Evolutionary conservation across 2,113 vertebrate species (phyloP).

Genomic region (Holacanthus passer): DNA sequence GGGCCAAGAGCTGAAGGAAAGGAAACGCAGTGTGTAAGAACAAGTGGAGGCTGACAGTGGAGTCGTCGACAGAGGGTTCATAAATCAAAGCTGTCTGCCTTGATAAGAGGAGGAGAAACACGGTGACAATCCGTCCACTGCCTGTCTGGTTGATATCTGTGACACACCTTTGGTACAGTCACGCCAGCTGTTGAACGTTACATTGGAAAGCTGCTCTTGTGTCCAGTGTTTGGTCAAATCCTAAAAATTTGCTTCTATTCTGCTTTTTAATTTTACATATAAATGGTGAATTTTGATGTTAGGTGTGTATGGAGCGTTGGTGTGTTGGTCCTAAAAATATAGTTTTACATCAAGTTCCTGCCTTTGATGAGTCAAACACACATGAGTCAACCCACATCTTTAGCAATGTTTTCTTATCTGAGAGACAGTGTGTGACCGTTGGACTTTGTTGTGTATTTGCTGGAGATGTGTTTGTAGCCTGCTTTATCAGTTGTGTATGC

Average conservation of each 20-base stretch:
- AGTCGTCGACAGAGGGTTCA: not conserved
- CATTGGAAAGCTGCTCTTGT: not conserved
- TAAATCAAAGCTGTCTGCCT: slow-evolving; percentile 28
- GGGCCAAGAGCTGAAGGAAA: slow-evolving; percentile 29
- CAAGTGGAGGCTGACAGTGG: slow-evolving; percentile 2
- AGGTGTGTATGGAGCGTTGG: not conserved
- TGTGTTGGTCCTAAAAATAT: too few relatives aligned
- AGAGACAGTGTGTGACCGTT: slow-evolving; percentile 49
- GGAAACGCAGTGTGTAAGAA: slow-evolving; percentile 7
- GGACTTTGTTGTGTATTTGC: slow-evolving; percentile 63
- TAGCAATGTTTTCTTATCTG: slow-evolving; percentile 54
- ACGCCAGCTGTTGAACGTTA: not conserved
- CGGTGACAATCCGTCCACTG: not conserved
- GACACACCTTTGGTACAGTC: not conserved
- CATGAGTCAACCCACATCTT: not conserved
- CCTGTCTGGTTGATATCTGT: slow-evolving; percentile 6
- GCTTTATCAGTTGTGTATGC: slow-evolving; percentile 26
- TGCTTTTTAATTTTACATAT: not conserved
- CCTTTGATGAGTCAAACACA: slow-evolving; percentile 1
- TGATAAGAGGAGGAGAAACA: slow-evolving; percentile 19
- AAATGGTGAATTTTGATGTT: not conserved
- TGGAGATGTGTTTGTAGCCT: slow-evolving; percentile 4
- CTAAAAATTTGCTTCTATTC: not conserved
- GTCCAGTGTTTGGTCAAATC: not conserved
- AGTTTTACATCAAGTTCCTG: too few relatives aligned